Base-by-base conservation (phyloP, 2,888 invertebrate species). In the Drosophila aldrichi region DNA sequence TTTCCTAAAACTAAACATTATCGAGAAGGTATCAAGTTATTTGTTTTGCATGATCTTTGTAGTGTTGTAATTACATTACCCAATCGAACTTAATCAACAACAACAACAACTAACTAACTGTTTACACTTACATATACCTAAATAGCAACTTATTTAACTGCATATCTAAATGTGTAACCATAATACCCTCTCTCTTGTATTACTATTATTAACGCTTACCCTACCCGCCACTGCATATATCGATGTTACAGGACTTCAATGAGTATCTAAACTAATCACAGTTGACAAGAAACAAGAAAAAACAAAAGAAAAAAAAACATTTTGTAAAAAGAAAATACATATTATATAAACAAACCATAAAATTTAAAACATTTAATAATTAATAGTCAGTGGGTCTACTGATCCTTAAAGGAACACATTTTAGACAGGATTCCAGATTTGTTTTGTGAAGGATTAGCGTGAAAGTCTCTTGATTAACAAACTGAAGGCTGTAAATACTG, bases 171-270 rank as follows among this genome's bases (percentile, higher is more conserved):
- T 89, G 88, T 91, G 82, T 91, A 91, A 91, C 82, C 89, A 81
- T 82, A 90, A 74, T 88, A 88, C 79, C 89, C 89, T 83, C 68
- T 90, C 82, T 90, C 83, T 91, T 88, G 80, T 91, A 49, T 49
- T 83, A 89, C 73, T 82, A 82, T 91, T 81, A 82, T 91, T 89
- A 90, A 91, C 82, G 91, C 91, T 91, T 91, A 71, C 91, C 91
- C 90, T 81, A 90, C 78, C 91, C 79, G 87, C 90, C 90, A 90
- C 89, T 88, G 82, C 90, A 88, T 86, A 79, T 82, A 81, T 90
- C 87, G 52, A 52, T 52, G 52, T 52, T 52, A 86, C 88, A 93
- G 93, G 93, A 93, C 91, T 93, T 93, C 92, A 93, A 93, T 92
- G 93, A 93, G 91, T 93, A 93, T 90, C 90, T 93, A 76, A 93